Evolutionary conservation across 2,888 invertebrate genomes (phyloP), one percentile per base, ranked within the genome.

Genomic region (Tinea pellionella): DNA sequence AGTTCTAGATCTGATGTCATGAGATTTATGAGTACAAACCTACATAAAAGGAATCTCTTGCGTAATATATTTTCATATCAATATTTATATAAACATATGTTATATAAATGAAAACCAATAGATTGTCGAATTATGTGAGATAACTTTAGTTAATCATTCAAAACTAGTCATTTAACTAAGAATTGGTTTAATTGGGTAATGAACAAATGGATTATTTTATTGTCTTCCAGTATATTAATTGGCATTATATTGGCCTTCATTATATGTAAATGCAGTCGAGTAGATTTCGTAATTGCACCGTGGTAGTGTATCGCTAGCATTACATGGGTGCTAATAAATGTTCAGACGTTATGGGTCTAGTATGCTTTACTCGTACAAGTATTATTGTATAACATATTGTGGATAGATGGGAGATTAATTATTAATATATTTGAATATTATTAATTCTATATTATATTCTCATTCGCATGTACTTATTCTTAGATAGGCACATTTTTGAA

Each of bases 161-260:
- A 47, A 47, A 16, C 47, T 47, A 47, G 47, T 47, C 47, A 47
- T 13, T 15, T 16, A 41, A 41, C 41, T 47, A n/a, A 37, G 9
- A 37, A 37, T 47, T 13, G 47, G 4, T 47, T 47, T 53, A 53
- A 12, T 24, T 53, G 24, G 24, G 16, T 53, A n/a, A 24, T 53
- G n/a, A 53, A 53, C 18, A 53, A 24, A 64, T 67, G 66, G 65
- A 61, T 71, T 80, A 69, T 68, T 74, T 79, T 77, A 72, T 71
- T 65, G 84, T 83, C 83, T 85, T 84, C 84, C 84, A 84, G 67
- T 83, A 78, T 69, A 67, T 65, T 78, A 80, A 78, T 77, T 71
- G 69, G 69, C 72, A 68, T 69, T 66, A 41, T 12, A 63, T 69
- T 68, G 63, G 64, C 66, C 63, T 69, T 69, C 67, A 69, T 65